Evolutionary conservation across 2,888 invertebrate genomes (phyloP).

Genomic region (Mesorhabditis belari): DNA sequence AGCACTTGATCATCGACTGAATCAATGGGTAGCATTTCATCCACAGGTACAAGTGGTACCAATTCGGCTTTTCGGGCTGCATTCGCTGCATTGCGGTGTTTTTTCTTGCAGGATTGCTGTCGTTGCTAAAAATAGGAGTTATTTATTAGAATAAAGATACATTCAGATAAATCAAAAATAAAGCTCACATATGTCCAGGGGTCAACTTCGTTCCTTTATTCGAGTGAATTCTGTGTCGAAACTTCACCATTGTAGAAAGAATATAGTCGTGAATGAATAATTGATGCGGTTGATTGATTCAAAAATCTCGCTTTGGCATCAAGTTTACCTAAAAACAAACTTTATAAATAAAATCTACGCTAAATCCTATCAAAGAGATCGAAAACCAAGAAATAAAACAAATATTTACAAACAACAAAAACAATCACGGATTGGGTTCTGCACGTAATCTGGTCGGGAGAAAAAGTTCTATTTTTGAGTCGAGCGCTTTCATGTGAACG

Average conservation of each 20-base stretch:
- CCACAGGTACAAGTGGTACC: slow-evolving; percentile 35
- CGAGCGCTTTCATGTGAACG: slow-evolving; percentile 6
- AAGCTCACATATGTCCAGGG: background rate
- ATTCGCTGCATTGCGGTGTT: slow-evolving; percentile 32
- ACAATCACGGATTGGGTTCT: background rate
- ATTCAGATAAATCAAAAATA: background rate
- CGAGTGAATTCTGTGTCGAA: slow-evolving; percentile 12
- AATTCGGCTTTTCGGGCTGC: slow-evolving; percentile 27
- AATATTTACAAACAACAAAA: background rate
- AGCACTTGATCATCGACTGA: slow-evolving; percentile 18
- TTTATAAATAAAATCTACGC: too few species aligned
- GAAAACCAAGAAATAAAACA: background rate
- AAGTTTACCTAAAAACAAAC: too few species aligned
- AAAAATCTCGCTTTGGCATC: too few species aligned
- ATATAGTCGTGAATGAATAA: too few species aligned
- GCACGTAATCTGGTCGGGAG: slow-evolving; percentile 8
- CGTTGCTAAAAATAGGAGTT: slow-evolving; percentile 19
- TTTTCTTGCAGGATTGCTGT: slow-evolving; percentile 37
- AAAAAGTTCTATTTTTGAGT: slow-evolving; percentile 7
- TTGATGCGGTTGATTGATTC: too few species aligned
- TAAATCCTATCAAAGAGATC: background rate
- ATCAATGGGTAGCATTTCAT: slow-evolving; percentile 24
- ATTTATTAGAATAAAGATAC: background rate
- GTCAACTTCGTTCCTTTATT: background rate
- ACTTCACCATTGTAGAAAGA: slow-evolving; percentile 20